phyloP scores from a whole-genome alignment of 2,888 invertebrate species.

The Eulithis testata region DNA sequence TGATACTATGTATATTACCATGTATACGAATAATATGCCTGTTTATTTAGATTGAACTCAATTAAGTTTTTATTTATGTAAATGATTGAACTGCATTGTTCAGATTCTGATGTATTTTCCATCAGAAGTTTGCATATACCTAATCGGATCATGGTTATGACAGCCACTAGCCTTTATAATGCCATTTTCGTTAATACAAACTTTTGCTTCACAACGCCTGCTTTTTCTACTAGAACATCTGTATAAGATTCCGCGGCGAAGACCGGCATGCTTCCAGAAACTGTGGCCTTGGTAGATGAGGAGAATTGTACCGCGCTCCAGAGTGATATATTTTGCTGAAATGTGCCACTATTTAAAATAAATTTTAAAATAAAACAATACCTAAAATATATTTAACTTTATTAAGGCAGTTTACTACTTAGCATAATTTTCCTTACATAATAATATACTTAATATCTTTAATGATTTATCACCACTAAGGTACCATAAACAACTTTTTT shows the following conservation, averaged over 20 bases:
- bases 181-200: constrained; percentile 25
- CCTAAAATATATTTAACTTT: too few relatives aligned
- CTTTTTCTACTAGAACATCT: constrained; percentile 12
- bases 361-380: background rate
- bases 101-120: background rate
- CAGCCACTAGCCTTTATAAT: background rate
- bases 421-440: too few relatives aligned
- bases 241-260: background rate
- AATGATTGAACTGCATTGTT: background rate
- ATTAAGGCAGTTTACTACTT: too few relatives aligned
- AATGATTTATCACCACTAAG: too few relatives aligned
- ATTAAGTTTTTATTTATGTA: background rate
- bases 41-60: too few relatives aligned
- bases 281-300: constrained; percentile 26
- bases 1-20: too few relatives aligned
- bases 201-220: constrained; percentile 34
- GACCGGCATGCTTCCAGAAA: constrained; percentile 1
- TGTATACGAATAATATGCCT: too few relatives aligned
- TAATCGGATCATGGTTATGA: constrained; percentile 34
- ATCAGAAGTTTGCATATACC: background rate
- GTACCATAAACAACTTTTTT: too few relatives aligned
- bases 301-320: constrained; percentile 22
- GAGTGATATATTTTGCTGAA: constrained; percentile 23
- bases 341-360: background rate
- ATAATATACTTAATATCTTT: too few relatives aligned